Evolutionary conservation across 2,113 vertebrate genomes (phyloP).

Genomic region (Cyanistes caeruleus): DNA sequence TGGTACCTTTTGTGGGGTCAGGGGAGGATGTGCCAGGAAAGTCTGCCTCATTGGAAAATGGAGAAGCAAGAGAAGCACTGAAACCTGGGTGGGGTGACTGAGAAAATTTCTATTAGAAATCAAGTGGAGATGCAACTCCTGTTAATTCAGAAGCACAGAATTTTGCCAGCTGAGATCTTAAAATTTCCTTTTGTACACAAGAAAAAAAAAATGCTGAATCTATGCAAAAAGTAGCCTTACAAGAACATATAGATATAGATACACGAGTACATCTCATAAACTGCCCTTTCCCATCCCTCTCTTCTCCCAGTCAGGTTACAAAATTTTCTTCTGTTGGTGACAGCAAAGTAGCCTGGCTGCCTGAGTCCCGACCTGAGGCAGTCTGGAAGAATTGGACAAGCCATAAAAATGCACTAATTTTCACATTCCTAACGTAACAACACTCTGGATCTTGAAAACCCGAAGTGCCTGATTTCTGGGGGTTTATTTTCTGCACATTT

Average conservation of each 20-base stretch:
- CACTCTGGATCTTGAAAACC: not conserved
- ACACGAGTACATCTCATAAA: not conserved
- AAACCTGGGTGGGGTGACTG: not conserved
- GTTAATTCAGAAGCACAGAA: not conserved
- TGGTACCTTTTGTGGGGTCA: rapidly evolving
- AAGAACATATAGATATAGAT: not conserved
- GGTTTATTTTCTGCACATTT: not conserved
- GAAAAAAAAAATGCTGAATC: not conserved
- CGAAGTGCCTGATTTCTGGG: not conserved
- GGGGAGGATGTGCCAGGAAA: not conserved
- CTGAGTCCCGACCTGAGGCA: not conserved
- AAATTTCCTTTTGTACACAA: not conserved
- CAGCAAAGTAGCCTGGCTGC: not conserved
- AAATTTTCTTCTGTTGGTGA: not conserved
- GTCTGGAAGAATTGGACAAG: not conserved
- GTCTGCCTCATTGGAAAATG: not conserved
- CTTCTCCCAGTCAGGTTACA: not conserved
- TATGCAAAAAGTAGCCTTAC: not conserved
- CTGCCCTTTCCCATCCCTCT: not conserved
- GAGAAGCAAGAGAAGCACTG: not conserved
- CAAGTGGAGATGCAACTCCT: not conserved
- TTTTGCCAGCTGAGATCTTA: not conserved
- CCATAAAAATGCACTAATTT: not conserved
- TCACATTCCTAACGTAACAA: not conserved
- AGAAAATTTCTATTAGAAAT: not conserved